These are phyloP conservation scores for Hirtodrosophila histrioides DNA, from an alignment of 2,888 invertebrate genomes.

Conservation along the genomic window DNA sequence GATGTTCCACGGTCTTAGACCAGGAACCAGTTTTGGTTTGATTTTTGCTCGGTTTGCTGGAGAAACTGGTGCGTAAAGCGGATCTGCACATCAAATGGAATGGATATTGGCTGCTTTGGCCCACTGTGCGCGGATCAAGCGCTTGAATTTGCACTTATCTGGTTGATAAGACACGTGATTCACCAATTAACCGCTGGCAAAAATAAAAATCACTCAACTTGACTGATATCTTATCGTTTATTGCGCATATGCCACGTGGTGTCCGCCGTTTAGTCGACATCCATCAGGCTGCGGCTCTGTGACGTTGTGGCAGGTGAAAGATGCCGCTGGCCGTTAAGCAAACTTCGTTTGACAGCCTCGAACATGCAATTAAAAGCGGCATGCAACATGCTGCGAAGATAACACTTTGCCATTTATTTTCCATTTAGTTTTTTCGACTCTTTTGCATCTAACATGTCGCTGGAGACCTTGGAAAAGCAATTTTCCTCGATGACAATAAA, in stretches of 20 bases:
- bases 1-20: neutral
- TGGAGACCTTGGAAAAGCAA: slow-evolving; percentile 56
- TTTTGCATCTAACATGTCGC: slow-evolving; percentile 27
- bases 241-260: slow-evolving; percentile 34
- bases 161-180: slow-evolving; percentile 37
- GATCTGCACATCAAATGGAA: slow-evolving; percentile 15
- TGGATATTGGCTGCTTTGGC: slow-evolving; percentile 1
- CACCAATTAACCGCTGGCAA: slow-evolving; percentile 12
- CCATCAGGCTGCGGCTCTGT: slow-evolving; percentile 9
- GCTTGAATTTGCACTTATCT: slow-evolving; percentile 8
- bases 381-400: slow-evolving; percentile 37
- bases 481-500: slow-evolving; percentile 58
- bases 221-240: slow-evolving; percentile 31
- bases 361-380: slow-evolving; percentile 51
- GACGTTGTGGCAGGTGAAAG: slow-evolving; percentile 29
- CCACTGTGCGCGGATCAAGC: slow-evolving; percentile 15
- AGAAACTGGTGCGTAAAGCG: slow-evolving; percentile 17
- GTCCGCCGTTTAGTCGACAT: neutral
- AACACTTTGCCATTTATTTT: slow-evolving; percentile 24
- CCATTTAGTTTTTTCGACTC: slow-evolving; percentile 1
- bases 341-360: slow-evolving; percentile 48
- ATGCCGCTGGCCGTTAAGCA: slow-evolving; percentile 35
- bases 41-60: slow-evolving; percentile 18
- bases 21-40: slow-evolving; percentile 22
- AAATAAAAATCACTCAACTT: slow-evolving; percentile 12